phyloP scores from a whole-genome alignment of 2,113 vertebrate species.

The Machaerirhynchus nigripectus region DNA sequence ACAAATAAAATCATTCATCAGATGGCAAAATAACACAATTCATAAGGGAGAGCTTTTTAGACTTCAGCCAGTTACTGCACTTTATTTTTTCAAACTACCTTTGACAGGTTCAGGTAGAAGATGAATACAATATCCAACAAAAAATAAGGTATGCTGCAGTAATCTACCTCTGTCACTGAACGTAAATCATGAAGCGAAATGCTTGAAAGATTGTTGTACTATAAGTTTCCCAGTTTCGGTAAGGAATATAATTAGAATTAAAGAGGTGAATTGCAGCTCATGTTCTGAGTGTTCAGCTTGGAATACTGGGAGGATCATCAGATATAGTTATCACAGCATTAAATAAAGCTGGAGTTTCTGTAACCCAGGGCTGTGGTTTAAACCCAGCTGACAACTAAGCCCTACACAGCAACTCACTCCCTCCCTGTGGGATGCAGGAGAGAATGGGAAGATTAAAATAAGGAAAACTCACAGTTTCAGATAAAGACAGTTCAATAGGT shows the following conservation, averaged over 20 bases:
- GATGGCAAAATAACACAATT: conserved; percentile 7
- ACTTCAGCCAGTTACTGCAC: not conserved
- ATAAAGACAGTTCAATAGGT: not conserved
- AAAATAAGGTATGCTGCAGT: not conserved
- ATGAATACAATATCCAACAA: not conserved
- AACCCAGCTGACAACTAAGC: not conserved
- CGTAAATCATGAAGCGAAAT: not conserved
- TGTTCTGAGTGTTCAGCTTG: not conserved
- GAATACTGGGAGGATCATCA: not conserved
- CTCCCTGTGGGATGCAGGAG: not conserved
- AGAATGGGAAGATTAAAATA: not conserved
- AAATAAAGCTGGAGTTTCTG: not conserved
- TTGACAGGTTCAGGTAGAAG: not conserved
- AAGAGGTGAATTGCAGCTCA: not conserved
- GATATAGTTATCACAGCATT: not conserved
- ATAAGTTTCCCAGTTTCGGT: not conserved
- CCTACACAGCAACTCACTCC: not conserved
- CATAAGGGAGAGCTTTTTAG: not conserved
- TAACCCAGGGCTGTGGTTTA: not conserved
- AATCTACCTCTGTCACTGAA: not conserved
- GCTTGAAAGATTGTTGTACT: not conserved
- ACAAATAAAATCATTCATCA: conserved; percentile 50
- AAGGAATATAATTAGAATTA: not conserved
- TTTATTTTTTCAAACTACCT: not conserved
- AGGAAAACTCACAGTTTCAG: not conserved